phyloP scores from a whole-genome alignment of 2,888 invertebrate genomes.

The Trissolcus brochymenae region DNA sequence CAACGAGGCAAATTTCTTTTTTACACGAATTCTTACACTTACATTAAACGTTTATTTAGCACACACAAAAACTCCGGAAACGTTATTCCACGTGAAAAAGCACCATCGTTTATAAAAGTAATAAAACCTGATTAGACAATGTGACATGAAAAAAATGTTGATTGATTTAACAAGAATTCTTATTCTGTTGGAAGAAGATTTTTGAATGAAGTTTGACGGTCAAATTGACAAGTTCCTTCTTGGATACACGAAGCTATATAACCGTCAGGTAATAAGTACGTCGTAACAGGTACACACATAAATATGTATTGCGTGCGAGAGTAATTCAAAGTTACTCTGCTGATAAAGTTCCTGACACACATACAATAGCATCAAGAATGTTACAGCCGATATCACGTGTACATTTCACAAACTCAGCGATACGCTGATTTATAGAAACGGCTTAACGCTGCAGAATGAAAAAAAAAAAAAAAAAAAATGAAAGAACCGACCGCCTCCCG shows the following conservation, averaged over 20 bases:
- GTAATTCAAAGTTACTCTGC: slow-evolving; percentile 53
- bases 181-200: too few species aligned
- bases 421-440: slow-evolving; percentile 55
- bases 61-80: too few species aligned
- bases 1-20: too few species aligned
- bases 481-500: slow-evolving; percentile 44
- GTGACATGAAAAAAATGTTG: too few species aligned
- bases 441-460: slow-evolving; percentile 36
- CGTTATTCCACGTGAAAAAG: too few species aligned
- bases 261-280: slow-evolving; percentile 37
- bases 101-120: too few species aligned
- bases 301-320: slow-evolving; percentile 44
- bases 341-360: slow-evolving; percentile 53
- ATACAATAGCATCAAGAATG: slow-evolving; percentile 54
- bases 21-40: too few species aligned
- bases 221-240: slow-evolving; percentile 39
- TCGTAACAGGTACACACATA: slow-evolving; percentile 45
- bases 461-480: too few species aligned
- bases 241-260: slow-evolving; percentile 35
- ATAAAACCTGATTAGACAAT: too few species aligned
- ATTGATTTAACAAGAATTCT: too few species aligned
- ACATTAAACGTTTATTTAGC: too few species aligned
- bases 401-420: slow-evolving; percentile 40
- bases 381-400: slow-evolving; percentile 37
- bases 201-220: not conserved